A percentile compares a stretch with the other conserved stretches of the same genome.
Conservation (phyloP, 92 coral and sea anemone species). For the Palythoa grandis region DNA sequence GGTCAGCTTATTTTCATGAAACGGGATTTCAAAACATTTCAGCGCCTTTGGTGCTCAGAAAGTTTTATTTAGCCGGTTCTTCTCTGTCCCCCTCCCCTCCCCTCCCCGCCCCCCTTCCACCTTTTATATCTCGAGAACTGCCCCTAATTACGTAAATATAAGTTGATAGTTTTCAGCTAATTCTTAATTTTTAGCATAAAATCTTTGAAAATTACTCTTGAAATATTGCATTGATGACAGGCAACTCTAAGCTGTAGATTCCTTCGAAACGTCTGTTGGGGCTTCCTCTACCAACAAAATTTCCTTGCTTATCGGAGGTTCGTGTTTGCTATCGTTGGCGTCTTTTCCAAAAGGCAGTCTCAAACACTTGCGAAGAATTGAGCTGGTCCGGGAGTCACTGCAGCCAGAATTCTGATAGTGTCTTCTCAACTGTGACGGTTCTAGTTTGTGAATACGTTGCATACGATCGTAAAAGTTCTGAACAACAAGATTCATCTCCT, state of each 20-base stretch:
- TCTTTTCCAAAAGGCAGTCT: no score
- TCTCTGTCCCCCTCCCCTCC: no score
- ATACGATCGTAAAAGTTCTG: conserved; percentile 8
- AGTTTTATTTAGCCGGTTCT: no score
- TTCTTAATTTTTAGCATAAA: no score
- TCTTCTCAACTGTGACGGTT: background rate
- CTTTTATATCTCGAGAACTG: no score
- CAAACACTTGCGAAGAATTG: background rate
- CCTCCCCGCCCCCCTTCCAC: no score
- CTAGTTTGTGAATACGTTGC: background rate
- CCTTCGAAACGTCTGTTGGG: background rate
- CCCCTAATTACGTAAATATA: no score
- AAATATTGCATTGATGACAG: background rate
- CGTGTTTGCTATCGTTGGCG: background rate
- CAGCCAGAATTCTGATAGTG: background rate
- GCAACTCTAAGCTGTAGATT: background rate
- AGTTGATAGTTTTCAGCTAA: no score
- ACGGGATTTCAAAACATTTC: no score
- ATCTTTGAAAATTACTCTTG: no score
- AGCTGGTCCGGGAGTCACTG: background rate
- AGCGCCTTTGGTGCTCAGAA: no score
- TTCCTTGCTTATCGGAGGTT: background rate
- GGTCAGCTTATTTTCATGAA: no score
- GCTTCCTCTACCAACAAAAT: background rate
- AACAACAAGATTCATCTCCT: conserved; percentile 14